Evolutionary conservation across 1,140 invertebrate genomes (phyloP), one percentile per base, ranked within the genome.

Genomic region (Micrasema minimum): DNA sequence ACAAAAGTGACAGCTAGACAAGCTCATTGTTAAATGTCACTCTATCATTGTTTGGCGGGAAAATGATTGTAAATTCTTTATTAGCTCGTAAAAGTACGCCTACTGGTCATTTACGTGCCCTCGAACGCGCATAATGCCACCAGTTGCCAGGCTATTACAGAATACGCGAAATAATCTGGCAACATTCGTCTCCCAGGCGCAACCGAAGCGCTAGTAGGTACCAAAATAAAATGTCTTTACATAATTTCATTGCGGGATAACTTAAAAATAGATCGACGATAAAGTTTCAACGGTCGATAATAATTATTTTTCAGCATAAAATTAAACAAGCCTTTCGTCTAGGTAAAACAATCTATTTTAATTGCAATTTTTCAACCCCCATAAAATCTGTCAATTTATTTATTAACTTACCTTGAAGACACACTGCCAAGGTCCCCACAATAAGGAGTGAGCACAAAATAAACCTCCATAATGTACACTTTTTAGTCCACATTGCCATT

Each of bases 391-490:
- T n/a, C n/a, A n/a, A 12, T 6, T 55, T 31, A 31, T 20, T 10
- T 41, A 20, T 53, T 18, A 20, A 78, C 78, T 80, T 79, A 85
- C 83, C 83, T 82, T 80, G 77, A 75, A 80, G 80, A 66, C 77
- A 76, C 66, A 77, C 76, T 75, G 82, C 79, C 72, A 82, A 77
- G 77, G 81, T 77, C 74, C 81, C 79, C 76, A 78, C 79, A 71
- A 79, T 78, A 72, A 82, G 78, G 78, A 83, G 77, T 74, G 80
- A 77, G 80, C 82, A 84, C 80, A 83, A 80, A 77, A 79, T 78
- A 81, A 80, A 81, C 81, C 82, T 82, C 83, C 83, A 85, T 79
- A 82, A 76, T 78, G 77, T 80, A 77, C 80, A 80, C 78, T 79
- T 81, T 75, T 82, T 79, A 80, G 81, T 83, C 82, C 83, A 82